Evolutionary conservation across 2,797 vertebrate genomes (phyloP).

Genomic region (Sebastes diaconus): DNA sequence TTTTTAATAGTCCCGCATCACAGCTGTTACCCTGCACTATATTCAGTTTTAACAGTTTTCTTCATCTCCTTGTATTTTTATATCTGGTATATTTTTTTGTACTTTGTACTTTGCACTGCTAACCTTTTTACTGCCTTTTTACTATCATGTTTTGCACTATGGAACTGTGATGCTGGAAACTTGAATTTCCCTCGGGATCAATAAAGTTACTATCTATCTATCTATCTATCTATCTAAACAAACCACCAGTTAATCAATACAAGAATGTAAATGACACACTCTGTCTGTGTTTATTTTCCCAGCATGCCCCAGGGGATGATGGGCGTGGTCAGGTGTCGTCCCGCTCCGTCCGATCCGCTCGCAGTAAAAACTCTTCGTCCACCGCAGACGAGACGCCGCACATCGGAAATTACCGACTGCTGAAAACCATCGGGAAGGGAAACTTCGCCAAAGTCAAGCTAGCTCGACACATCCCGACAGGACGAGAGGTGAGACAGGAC

Average conservation of each 20-base stretch:
- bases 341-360: constrained; percentile 76
- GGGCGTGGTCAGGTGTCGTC: not conserved
- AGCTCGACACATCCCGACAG: constrained; percentile 85
- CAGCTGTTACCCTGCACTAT: too few relatives aligned
- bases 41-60: too few relatives aligned
- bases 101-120: too few relatives aligned
- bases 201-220: too few relatives aligned
- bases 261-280: not conserved
- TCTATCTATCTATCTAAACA: too few relatives aligned
- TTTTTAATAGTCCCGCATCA: too few relatives aligned
- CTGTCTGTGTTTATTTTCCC: not conserved
- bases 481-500: not conserved
- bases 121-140: too few relatives aligned
- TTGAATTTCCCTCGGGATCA: too few relatives aligned
- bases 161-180: too few relatives aligned
- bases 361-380: constrained; percentile 42
- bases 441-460: constrained; percentile 92
- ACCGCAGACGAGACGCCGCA: constrained; percentile 85
- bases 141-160: too few relatives aligned
- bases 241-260: not conserved
- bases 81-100: too few relatives aligned
- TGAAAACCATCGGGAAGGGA: constrained; percentile 91
- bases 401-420: constrained; percentile 89
- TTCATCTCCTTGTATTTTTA: too few relatives aligned
- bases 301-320: not conserved